Conservation (phyloP, 1,140 invertebrate species). For the Teleopsis dalmanni region DNA sequence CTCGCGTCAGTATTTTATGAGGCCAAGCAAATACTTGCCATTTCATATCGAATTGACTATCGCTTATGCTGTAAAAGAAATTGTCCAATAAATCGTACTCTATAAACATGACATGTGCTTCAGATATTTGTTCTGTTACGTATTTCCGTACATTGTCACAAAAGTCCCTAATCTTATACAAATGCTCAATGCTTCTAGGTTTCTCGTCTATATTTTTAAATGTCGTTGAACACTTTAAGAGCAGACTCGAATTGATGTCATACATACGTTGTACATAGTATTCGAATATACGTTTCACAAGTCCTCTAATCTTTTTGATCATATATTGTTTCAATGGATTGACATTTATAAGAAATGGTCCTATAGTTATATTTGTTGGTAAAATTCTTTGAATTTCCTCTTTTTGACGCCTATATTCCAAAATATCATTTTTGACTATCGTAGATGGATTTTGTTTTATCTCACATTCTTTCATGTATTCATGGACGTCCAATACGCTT, state of each 20-base stretch:
- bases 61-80: constrained; percentile 38
- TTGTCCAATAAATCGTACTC: constrained; percentile 38
- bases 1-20: constrained; percentile 27
- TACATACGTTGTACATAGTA: constrained; percentile 40
- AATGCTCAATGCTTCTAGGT: constrained; percentile 33
- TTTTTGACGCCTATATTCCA: constrained; percentile 31
- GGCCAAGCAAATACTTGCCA: constrained; percentile 40
- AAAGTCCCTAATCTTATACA: constrained; percentile 32
- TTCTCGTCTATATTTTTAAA: constrained; percentile 22
- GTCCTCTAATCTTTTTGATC: constrained; percentile 33
- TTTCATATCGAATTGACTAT: constrained; percentile 39
- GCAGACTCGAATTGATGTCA: constrained; percentile 24
- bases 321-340: constrained; percentile 31
- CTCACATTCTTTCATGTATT: constrained; percentile 26
- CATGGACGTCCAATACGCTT: constrained; percentile 20
- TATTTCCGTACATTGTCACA: constrained; percentile 25
- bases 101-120: constrained; percentile 38
- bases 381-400: constrained; percentile 29
- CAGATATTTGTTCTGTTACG: constrained; percentile 23
- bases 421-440: constrained; percentile 30
- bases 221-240: constrained; percentile 24
- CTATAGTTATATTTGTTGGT: constrained; percentile 32
- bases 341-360: constrained; percentile 35
- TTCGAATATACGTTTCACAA: constrained; percentile 31
- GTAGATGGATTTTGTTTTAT: constrained; percentile 20